phyloP scores from a whole-genome alignment of 2,113 vertebrate species.

The Boleophthalmus pectinirostris region DNA sequence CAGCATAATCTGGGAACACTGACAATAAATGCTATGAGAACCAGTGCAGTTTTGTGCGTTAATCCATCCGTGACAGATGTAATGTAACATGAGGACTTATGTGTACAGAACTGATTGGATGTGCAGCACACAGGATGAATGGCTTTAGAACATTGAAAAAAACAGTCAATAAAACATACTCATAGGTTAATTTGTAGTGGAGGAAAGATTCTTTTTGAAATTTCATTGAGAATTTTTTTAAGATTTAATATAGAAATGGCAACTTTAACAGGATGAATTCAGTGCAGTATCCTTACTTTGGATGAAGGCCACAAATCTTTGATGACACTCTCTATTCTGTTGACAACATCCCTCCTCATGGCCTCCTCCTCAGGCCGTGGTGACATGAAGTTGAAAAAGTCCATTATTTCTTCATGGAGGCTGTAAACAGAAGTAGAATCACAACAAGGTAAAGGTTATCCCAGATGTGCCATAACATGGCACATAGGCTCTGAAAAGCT shows the following conservation, averaged over 20 bases:
- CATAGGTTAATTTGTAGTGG: too few relatives aligned
- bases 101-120: too few relatives aligned
- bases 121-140: too few relatives aligned
- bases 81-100: not conserved
- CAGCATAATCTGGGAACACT: conserved; percentile 1
- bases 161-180: too few relatives aligned
- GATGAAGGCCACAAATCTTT: conserved; percentile 95
- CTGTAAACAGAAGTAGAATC: conserved; percentile 62
- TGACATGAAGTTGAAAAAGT: conserved; percentile 98
- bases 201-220: too few relatives aligned
- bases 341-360: conserved; percentile 94
- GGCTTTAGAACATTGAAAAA: too few relatives aligned
- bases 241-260: not conserved
- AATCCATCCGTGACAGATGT: not conserved
- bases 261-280: not conserved
- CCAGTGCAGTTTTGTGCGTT: not conserved
- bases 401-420: conserved; percentile 95
- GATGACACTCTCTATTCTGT: conserved; percentile 90
- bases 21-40: not conserved
- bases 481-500: not conserved
- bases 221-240: not conserved
- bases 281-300: conserved; percentile 77
- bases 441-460: not conserved
- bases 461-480: not conserved
- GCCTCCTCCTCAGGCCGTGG: conserved; percentile 93